Percentiles rank a stretch among this genome's conserved stretches.
Evolutionary conservation across 2,888 invertebrate species (phyloP).

Genomic region (Mythimna loreyi): DNA sequence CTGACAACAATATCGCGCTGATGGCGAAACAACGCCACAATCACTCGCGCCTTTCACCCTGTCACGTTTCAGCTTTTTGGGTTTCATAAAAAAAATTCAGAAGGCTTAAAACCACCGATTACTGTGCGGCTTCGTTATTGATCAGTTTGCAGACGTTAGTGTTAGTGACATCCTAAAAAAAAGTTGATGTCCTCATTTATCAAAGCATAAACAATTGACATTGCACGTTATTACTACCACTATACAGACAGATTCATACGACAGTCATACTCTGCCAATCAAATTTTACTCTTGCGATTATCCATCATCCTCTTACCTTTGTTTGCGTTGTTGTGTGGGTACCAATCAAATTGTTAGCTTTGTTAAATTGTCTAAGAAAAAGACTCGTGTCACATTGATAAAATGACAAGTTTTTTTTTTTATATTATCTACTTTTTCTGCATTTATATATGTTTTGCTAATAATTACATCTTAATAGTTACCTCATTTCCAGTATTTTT

Average conservation of each 20-base stretch:
- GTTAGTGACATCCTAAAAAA: not conserved
- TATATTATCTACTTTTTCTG: no score
- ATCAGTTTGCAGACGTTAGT: not conserved
- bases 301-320: no score
- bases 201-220: not conserved
- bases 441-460: not conserved
- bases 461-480: not conserved
- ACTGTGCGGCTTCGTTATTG: not conserved
- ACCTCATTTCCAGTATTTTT: not conserved
- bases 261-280: no score
- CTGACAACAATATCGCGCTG: slow-evolving; percentile 51
- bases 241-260: no score
- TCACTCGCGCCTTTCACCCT: slow-evolving; percentile 23
- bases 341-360: not conserved
- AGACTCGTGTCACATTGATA: no score
- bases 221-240: no score
- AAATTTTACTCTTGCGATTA: no score
- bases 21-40: slow-evolving; percentile 45
- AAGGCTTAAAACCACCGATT: slow-evolving; percentile 13
- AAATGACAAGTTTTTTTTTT: no score
- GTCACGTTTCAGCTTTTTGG: slow-evolving; percentile 4
- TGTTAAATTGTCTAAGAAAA: no score
- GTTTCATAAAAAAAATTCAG: slow-evolving; percentile 4
- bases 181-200: not conserved
- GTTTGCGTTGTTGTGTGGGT: not conserved